These are phyloP conservation scores for Sarcoramphus papa DNA, from an alignment of 2,797 vertebrate species.

Conservation along the genomic window DNA sequence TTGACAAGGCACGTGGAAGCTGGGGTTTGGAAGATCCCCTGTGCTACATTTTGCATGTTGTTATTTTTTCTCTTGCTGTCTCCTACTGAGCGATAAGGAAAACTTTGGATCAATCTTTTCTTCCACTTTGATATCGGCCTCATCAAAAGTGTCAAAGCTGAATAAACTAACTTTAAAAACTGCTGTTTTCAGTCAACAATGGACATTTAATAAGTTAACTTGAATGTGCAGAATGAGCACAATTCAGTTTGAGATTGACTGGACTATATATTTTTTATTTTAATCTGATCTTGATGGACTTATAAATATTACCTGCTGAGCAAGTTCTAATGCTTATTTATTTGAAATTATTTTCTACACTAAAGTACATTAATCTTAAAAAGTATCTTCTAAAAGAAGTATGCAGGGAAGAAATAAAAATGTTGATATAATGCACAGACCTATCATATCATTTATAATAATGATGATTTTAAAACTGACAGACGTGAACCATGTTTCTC, in stretches of 20 bases:
- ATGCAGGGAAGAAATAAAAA: constrained; percentile 71
- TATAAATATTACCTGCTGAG: constrained; percentile 81
- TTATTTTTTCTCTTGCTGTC: constrained; percentile 69
- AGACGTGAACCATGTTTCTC: constrained; percentile 17
- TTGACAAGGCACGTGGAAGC: constrained; percentile 65
- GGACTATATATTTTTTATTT: constrained; percentile 73
- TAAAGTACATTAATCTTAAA: constrained; percentile 75
- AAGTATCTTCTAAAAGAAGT: constrained; percentile 73
- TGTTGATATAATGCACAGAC: constrained; percentile 69
- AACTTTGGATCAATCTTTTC: constrained; percentile 71
- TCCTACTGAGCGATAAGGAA: constrained; percentile 73
- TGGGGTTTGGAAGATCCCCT: constrained; percentile 76
- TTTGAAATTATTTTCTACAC: constrained; percentile 76
- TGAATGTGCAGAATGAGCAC: constrained; percentile 69
- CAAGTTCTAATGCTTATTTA: constrained; percentile 83
- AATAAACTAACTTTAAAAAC: constrained; percentile 75
- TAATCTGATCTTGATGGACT: constrained; percentile 73
- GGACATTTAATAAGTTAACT: constrained; percentile 74
- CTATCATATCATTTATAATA: constrained; percentile 58
- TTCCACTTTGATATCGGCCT: constrained; percentile 75
- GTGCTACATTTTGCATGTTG: constrained; percentile 62
- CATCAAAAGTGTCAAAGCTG: constrained; percentile 72
- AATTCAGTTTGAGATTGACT: constrained; percentile 70
- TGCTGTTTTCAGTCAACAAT: constrained; percentile 76
- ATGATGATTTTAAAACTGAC: constrained; percentile 42